Base-by-base conservation (phyloP, 1,140 invertebrate species). In the silkworm (Bombyx mori) region DNA sequence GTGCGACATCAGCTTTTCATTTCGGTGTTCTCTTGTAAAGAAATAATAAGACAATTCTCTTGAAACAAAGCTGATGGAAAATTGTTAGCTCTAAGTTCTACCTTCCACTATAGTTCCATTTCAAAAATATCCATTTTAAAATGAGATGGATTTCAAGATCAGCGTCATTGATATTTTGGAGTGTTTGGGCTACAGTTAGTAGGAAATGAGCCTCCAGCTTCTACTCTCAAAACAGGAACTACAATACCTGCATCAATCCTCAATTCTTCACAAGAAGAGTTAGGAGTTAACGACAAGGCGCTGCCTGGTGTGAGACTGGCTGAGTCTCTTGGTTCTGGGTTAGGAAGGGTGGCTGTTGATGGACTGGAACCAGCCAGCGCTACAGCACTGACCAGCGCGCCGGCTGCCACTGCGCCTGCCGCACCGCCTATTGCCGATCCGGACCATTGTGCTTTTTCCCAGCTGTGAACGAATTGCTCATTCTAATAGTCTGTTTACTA, bases 401-500 rank as follows among this genome's bases (percentile, higher is more conserved):
- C 83, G 0, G 82, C 82, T 0, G 79, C 82, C 3, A 86, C 82
- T 0, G 80, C 80, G 1, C 68, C 66, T 0, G 79, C 82, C 10
- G 75, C 79, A 0, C 83, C 77, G 0, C 77, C 79, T 44, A 81
- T 73, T 0, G 73, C 69, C 3, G 75, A 65, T 6, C 76, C 63
- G 1, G 73, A 71, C 82, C 82, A 86, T 65, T 83, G 80, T 0
- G 83, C 83, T 65, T 86, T 86, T 55, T 86, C 83, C 83, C 83
- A 86, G 60, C 82, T 86, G 54, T 46, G 56, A 51, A 12, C 48
- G 12, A 50, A 26, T 50, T 50, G 7, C 26, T 2, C 10, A 35
- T 35, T 35, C 2, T 35, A 35, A 35, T 35, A 35, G 4, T 2
- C 26, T 35, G 26, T 35, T 35, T 35, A 35, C 26, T 35, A 35